phyloP scores from a whole-genome alignment of 2,113 vertebrate species.

The Odontesthes bonariensis region DNA sequence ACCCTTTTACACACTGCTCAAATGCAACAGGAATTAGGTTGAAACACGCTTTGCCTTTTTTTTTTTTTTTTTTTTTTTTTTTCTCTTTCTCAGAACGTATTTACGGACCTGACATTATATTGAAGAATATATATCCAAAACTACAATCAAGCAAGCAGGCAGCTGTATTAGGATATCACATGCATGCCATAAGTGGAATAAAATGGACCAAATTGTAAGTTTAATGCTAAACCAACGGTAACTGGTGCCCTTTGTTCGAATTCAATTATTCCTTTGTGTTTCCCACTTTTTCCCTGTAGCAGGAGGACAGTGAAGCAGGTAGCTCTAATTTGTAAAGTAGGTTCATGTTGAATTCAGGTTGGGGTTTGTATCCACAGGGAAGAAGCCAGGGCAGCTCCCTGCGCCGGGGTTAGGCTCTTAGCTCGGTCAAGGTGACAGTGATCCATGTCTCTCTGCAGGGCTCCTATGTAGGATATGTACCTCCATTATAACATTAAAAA shows the following conservation, averaged over 20 bases:
- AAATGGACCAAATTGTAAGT: too few species aligned
- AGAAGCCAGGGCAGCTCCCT: conserved; percentile 36
- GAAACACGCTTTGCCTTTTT: too few species aligned
- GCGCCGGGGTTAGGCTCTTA: conserved; percentile 47
- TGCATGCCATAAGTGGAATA: neutral
- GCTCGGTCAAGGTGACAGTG: conserved; percentile 73
- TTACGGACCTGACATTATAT: conserved; percentile 17
- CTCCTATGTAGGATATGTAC: conserved; percentile 39
- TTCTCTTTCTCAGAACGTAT: neutral
- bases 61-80: too few species aligned
- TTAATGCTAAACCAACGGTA: too few species aligned
- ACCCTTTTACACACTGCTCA: conserved; percentile 9
- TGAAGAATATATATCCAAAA: too few species aligned
- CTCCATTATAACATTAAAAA: conserved; percentile 57
- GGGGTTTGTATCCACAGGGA: conserved; percentile 39
- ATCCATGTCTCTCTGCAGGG: conserved; percentile 63
- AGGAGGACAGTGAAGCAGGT: conserved; percentile 18
- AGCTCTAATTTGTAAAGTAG: conserved; percentile 51
- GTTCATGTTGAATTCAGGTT: conserved; percentile 22
- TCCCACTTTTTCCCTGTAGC: neutral
- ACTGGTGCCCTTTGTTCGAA: neutral
- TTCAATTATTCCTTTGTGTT: conserved; percentile 27
- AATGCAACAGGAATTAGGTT: neutral
- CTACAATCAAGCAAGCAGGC: conserved; percentile 2
- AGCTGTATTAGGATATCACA: neutral